Evolutionary conservation across 2,888 invertebrate genomes (phyloP).

Genomic region (Drosophila lutescens): DNA sequence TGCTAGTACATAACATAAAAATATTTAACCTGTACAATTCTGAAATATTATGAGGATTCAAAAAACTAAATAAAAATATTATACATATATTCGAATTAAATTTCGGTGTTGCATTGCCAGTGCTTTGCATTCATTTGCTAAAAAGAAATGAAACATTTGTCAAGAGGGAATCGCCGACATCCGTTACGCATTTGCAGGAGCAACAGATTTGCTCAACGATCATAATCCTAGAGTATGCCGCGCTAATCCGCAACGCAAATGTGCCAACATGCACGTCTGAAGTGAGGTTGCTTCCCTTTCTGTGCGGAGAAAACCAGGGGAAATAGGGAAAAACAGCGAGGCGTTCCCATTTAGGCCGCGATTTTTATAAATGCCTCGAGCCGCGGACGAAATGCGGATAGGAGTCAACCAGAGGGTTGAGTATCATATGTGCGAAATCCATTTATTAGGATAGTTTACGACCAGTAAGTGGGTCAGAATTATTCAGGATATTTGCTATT

Average conservation of each 20-base stretch:
- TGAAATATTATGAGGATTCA: too few relatives aligned
- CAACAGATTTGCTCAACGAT: slow-evolving; percentile 84
- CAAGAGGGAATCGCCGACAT: slow-evolving; percentile 57
- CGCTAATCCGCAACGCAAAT: slow-evolving; percentile 83
- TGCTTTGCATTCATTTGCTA: neutral
- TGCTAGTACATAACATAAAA: too few relatives aligned
- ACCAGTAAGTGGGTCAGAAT: slow-evolving; percentile 70
- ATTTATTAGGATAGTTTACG: slow-evolving; percentile 69
- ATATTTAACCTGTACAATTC: too few relatives aligned
- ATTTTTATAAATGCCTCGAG: slow-evolving; percentile 33
- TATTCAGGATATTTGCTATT: slow-evolving; percentile 35
- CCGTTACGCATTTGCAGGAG: slow-evolving; percentile 70
- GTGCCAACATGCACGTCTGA: slow-evolving; percentile 81
- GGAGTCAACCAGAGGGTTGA: slow-evolving; percentile 29
- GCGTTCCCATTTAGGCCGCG: slow-evolving; percentile 30
- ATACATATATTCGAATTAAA: neutral
- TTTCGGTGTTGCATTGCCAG: neutral
- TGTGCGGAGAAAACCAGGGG: slow-evolving; percentile 16
- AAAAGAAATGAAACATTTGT: slow-evolving; percentile 67
- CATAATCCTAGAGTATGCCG: slow-evolving; percentile 79
- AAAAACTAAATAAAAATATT: too few relatives aligned
- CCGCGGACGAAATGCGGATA: slow-evolving; percentile 1
- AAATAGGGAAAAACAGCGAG: slow-evolving; percentile 32
- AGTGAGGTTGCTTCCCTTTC: slow-evolving; percentile 56
- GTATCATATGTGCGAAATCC: slow-evolving; percentile 12